Base-by-base conservation (phyloP, 1,140 invertebrate species). In the Helicoverpa armigera region DNA sequence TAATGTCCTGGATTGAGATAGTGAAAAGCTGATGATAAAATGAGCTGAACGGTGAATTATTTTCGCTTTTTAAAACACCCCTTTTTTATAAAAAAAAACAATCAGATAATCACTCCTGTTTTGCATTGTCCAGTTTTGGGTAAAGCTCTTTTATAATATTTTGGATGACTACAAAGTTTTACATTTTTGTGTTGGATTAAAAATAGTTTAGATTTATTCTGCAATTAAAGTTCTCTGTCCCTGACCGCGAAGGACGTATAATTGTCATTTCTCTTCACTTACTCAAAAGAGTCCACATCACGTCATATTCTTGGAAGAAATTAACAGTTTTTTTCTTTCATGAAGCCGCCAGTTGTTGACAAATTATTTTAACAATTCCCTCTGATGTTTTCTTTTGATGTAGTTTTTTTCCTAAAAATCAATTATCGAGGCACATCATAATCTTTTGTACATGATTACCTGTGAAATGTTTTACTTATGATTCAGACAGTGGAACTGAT, bases 361-460 rank as follows among this genome's bases (percentile, higher is more conserved):
- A 77, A 77, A 77, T 77, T 54, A 53, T 61, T 53, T 77, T 31
- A 29, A 29, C 61, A 53, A 77, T 65, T 54, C 50, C 54, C 60
- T 65, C 35, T 35, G 35, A 65, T 23, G 18, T 23, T 53, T 31
- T 10, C 48, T 43, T 77, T 77, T 77, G 74, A 77, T 65, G 72
- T 63, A 18, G 51, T 16, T 29, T 65, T 65, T 63, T 13, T 56
- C n/a, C 48, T 18, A 35, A 77, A 76, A 77, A 77, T 77, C 74
- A 77, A 77, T 77, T 77, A 31, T 53, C 23, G 14, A 53, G 11
- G 43, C 31, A 50, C 23, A 29, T 70, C 13, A 29, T 70, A 70
- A 53, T 70, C 18, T 54, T 77, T 54, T 31, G 60, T 61, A 18
- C 31, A 18, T 54, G 61, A 51, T 14, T 29, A 53, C 29, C 48